Evolutionary conservation across 2,113 vertebrate species (phyloP).

Genomic region (Pachycephala philippinensis): DNA sequence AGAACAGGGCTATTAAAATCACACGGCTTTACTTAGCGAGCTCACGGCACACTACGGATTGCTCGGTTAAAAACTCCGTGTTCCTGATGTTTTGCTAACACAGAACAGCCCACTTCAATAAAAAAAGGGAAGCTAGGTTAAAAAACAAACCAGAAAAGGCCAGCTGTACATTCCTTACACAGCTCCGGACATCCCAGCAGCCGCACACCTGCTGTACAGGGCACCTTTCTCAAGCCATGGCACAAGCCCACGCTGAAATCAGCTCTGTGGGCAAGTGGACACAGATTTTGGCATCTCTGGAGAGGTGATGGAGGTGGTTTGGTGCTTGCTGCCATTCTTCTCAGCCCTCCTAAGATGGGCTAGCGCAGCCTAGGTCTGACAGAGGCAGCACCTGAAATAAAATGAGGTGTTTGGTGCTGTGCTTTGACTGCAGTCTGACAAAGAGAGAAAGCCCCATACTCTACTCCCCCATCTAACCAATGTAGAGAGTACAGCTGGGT

Average conservation of each 20-base stretch:
- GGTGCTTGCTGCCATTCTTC: neutral
- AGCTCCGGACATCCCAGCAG: neutral
- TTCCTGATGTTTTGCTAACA: neutral
- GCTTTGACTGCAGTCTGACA: neutral
- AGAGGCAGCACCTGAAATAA: slow-evolving; percentile 51
- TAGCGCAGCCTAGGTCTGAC: neutral
- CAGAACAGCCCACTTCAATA: neutral
- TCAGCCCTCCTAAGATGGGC: neutral
- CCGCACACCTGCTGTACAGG: neutral
- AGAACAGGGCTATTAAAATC: neutral
- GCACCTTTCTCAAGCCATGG: neutral
- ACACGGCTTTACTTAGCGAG: slow-evolving; percentile 11
- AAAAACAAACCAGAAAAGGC: neutral
- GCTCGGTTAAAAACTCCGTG: neutral
- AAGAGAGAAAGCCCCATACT: neutral
- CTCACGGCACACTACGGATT: neutral
- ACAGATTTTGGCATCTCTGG: neutral
- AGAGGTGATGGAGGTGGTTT: neutral
- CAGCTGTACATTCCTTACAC: neutral
- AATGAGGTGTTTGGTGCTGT: neutral
- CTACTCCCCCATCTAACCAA: accelerated
- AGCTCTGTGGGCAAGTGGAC: accelerated
- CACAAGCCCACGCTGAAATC: neutral
- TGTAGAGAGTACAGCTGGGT: accelerated
- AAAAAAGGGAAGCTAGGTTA: neutral